A percentile compares a stretch with the other conserved stretches of the same genome.
Conservation (phyloP, 2,888 invertebrate species). For the Cataglyphis altisquamis region DNA sequence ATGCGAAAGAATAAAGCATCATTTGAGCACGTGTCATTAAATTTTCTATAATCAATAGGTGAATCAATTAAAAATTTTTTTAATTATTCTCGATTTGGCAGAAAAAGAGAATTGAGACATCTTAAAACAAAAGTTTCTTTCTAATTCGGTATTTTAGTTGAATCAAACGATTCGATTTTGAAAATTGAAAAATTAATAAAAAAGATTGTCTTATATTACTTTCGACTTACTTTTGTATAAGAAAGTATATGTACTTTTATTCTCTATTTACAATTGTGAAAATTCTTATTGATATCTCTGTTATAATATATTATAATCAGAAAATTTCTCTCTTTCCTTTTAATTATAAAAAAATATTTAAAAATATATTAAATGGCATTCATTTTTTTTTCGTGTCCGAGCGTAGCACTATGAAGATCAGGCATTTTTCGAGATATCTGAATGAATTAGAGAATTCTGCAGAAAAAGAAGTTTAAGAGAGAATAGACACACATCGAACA, state of each 20-base stretch:
- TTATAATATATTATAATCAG: background rate
- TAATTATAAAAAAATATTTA: background rate
- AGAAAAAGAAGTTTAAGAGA: slow-evolving; percentile 3
- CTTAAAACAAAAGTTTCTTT: background rate
- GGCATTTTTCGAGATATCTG: slow-evolving; percentile 23
- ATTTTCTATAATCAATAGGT: slow-evolving; percentile 3
- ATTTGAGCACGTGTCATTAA: background rate
- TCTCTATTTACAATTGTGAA: background rate
- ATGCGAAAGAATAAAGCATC: background rate
- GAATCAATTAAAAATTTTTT: background rate
- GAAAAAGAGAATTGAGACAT: background rate
- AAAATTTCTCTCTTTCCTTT: background rate
- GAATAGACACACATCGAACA: background rate
- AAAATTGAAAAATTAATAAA: background rate
- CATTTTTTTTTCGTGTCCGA: slow-evolving; percentile 11
- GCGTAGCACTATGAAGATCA: slow-evolving; percentile 36
- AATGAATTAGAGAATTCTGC: slow-evolving; percentile 24
- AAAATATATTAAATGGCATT: background rate
- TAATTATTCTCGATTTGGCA: background rate
- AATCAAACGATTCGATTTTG: background rate
- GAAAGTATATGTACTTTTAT: background rate
- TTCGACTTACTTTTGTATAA: background rate
- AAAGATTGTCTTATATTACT: background rate
- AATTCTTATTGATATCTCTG: background rate
- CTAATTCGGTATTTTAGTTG: background rate